Percentiles rank a stretch among this genome's conserved stretches.
These are phyloP conservation scores for Tupaia tana DNA, from an alignment of 2,113 vertebrate genomes.

Conservation along the genomic window DNA sequence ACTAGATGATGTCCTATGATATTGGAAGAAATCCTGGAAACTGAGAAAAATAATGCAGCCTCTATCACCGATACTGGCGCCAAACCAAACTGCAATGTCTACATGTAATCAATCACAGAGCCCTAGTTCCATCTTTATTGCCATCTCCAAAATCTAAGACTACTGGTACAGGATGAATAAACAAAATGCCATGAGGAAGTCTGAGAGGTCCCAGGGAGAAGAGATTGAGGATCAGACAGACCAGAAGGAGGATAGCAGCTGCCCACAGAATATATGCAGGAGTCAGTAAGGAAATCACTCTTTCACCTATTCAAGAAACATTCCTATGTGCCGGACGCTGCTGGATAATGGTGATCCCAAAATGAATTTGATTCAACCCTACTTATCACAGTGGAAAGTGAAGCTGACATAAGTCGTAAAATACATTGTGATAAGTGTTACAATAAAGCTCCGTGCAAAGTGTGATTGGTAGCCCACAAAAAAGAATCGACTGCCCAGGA, in stretches of 20 bases:
- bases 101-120: conserved; percentile 3
- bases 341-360: background rate
- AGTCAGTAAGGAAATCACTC: background rate
- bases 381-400: background rate
- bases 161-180: background rate
- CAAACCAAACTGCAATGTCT: conserved; percentile 32
- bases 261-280: background rate
- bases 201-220: background rate
- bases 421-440: background rate
- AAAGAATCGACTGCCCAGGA: background rate
- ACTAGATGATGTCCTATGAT: background rate
- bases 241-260: background rate
- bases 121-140: background rate
- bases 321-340: background rate
- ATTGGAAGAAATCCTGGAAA: conserved; percentile 28
- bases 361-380: background rate
- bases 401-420: conserved; percentile 14
- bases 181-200: background rate
- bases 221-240: background rate
- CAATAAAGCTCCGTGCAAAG: background rate
- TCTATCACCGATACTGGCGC: background rate
- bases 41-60: conserved; percentile 33
- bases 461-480: background rate
- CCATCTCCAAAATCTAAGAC: background rate
- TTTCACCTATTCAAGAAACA: conserved; percentile 6